Evolutionary conservation across 2,113 vertebrate genomes (phyloP).

Genomic region (Hypanus sabinus): DNA sequence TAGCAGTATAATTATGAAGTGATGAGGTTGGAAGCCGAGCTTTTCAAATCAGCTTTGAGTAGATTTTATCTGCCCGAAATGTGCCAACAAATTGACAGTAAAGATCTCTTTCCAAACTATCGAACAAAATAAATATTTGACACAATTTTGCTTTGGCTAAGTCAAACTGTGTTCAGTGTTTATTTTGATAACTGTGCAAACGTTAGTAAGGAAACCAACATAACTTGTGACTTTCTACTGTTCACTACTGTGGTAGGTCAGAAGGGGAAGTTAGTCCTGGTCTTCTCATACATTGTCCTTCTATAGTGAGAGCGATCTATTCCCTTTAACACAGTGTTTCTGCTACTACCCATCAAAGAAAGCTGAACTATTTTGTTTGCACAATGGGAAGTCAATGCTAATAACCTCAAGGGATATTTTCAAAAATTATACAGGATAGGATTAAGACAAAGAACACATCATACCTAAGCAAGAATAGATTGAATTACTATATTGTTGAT

Average conservation of each 20-base stretch:
- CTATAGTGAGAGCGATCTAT: neutral
- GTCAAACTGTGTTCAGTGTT: conserved; percentile 16
- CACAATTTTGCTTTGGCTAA: too few species aligned
- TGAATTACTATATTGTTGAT: neutral
- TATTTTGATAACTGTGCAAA: conserved; percentile 39
- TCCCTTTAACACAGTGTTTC: neutral
- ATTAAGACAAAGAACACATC: neutral
- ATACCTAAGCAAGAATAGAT: conserved; percentile 7
- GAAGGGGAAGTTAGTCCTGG: conserved; percentile 23
- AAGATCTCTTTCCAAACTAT: neutral
- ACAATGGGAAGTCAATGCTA: conserved; percentile 24
- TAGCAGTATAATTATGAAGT: neutral
- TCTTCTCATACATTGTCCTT: neutral
- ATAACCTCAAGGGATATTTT: conserved; percentile 1
- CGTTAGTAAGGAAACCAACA: conserved; percentile 38
- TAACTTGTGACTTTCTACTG: neutral
- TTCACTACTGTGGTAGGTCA: conserved; percentile 31
- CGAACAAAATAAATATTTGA: too few species aligned
- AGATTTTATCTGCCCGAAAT: neutral
- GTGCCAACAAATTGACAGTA: neutral
- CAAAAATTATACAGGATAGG: neutral
- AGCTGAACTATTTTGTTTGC: neutral
- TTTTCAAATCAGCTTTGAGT: neutral
- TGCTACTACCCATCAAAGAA: conserved; percentile 15
- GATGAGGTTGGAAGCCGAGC: neutral